Percentiles rank a stretch among this genome's conserved stretches.
phyloP scores from a whole-genome alignment of 2,113 vertebrate genomes.

The Xiphophorus maculatus region DNA sequence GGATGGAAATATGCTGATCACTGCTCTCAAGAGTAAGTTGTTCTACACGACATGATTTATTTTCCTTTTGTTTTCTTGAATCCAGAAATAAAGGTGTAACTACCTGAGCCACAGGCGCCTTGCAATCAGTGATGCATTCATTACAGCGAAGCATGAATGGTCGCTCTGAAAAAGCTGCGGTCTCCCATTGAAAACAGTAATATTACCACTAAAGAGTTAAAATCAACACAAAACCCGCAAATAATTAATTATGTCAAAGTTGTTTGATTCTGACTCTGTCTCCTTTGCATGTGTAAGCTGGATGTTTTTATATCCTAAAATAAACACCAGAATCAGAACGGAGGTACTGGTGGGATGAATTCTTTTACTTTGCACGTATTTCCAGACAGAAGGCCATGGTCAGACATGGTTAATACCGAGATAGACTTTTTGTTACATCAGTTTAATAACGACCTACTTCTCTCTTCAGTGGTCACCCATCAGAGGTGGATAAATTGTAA shows the following conservation, averaged over 20 bases:
- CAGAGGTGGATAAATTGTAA: slow-evolving; percentile 1
- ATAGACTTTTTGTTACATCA: not conserved
- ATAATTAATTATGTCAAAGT: not conserved
- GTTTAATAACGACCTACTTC: slow-evolving; percentile 17
- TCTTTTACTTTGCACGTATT: not conserved
- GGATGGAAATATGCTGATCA: slow-evolving; percentile 93
- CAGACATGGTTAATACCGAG: slow-evolving; percentile 9
- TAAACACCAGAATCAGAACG: not conserved
- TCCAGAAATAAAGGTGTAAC: not conserved
- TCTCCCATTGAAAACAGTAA: slow-evolving; percentile 1
- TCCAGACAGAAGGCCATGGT: not conserved
- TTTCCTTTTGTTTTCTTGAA: not conserved
- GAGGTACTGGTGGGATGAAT: not conserved
- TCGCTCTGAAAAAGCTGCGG: not conserved
- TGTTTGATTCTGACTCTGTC: slow-evolving; percentile 1
- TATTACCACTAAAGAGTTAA: slow-evolving; percentile 3
- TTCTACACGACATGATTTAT: not conserved
- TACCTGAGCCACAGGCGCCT: slow-evolving; percentile 30
- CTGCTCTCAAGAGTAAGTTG: slow-evolving; percentile 91
- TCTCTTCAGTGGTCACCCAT: not conserved
- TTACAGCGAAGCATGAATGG: slow-evolving; percentile 1
- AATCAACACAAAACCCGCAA: not conserved
- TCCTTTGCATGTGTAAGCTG: slow-evolving; percentile 8
- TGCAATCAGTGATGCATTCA: slow-evolving; percentile 31
- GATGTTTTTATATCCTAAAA: not conserved